Conservation (phyloP, 1,140 invertebrate genomes). For the Drosophila suzukii region DNA sequence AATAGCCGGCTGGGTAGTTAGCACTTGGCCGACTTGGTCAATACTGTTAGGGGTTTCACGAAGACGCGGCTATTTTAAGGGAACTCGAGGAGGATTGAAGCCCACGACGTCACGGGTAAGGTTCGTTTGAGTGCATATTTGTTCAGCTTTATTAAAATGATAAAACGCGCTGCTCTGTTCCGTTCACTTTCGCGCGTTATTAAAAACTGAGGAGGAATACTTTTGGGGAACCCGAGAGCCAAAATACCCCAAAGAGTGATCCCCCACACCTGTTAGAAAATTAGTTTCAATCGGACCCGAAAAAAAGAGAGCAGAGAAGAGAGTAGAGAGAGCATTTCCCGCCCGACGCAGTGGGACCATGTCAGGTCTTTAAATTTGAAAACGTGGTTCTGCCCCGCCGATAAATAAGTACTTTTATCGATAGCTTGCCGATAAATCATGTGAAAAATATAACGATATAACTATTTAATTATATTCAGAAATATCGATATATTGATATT, state of each 20-base stretch:
- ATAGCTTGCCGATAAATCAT: neutral
- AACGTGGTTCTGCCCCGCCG: slow-evolving; percentile 6
- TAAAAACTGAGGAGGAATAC: slow-evolving; percentile 39
- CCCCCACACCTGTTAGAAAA: slow-evolving; percentile 37
- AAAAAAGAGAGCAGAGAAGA: neutral
- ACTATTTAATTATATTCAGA: no score
- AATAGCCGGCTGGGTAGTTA: slow-evolving; percentile 30
- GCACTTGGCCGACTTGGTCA: slow-evolving; percentile 37
- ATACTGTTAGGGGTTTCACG: slow-evolving; percentile 43
- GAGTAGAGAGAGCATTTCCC: neutral
- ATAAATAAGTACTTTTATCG: slow-evolving; percentile 13
- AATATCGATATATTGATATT: no score
- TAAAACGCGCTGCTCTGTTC: neutral
- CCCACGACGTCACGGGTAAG: slow-evolving; percentile 58
- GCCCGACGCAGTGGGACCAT: neutral
- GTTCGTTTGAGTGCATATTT: slow-evolving; percentile 52
- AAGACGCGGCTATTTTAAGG: slow-evolving; percentile 29
- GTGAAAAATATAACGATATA: no score
- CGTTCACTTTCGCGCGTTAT: slow-evolving; percentile 23
- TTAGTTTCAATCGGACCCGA: neutral
- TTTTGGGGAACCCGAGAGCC: slow-evolving; percentile 16
- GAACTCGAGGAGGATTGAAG: slow-evolving; percentile 16
- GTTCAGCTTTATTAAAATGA: slow-evolving; percentile 16
- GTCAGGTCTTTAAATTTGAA: neutral
- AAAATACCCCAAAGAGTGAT: slow-evolving; percentile 12